Percentiles rank a stretch among this genome's conserved stretches.
Conservation (phyloP, 2,113 vertebrate genomes). For the Thunnus maccoyii region DNA sequence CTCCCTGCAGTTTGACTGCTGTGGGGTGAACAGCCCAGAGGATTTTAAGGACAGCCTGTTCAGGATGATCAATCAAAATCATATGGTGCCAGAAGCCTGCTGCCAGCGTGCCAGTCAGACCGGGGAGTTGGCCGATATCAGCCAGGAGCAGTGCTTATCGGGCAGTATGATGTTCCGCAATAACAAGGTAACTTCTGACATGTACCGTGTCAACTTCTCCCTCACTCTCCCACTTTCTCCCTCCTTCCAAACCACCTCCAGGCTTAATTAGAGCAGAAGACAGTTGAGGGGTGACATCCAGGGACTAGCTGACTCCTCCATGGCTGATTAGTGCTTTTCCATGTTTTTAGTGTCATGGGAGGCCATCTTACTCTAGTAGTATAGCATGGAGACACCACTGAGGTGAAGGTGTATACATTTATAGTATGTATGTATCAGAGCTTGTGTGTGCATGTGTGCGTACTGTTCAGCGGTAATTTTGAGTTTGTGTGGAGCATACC, state of each 20-base stretch:
- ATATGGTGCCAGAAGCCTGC: slow-evolving; percentile 88
- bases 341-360: slow-evolving; percentile 61
- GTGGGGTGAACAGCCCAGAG: slow-evolving; percentile 94
- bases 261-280: slow-evolving; percentile 73
- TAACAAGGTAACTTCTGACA: slow-evolving; percentile 89
- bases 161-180: slow-evolving; percentile 89
- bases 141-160: slow-evolving; percentile 87
- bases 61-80: slow-evolving; percentile 76
- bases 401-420: background rate
- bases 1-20: slow-evolving; percentile 92
- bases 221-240: slow-evolving; percentile 20
- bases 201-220: slow-evolving; percentile 31
- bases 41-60: slow-evolving; percentile 90
- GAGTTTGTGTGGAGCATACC: slow-evolving; percentile 6
- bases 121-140: slow-evolving; percentile 80
- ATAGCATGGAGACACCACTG: slow-evolving; percentile 22
- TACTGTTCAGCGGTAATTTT: slow-evolving; percentile 4
- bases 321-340: slow-evolving; percentile 73
- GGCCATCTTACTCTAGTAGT: slow-evolving; percentile 46
- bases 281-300: slow-evolving; percentile 61
- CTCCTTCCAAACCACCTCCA: slow-evolving; percentile 63
- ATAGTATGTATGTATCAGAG: background rate
- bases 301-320: slow-evolving; percentile 66
- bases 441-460: background rate
- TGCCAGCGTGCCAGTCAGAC: slow-evolving; percentile 88